These are phyloP conservation scores for Gobio gobio DNA, from an alignment of 2,113 vertebrate species.

Conservation along the genomic window DNA sequence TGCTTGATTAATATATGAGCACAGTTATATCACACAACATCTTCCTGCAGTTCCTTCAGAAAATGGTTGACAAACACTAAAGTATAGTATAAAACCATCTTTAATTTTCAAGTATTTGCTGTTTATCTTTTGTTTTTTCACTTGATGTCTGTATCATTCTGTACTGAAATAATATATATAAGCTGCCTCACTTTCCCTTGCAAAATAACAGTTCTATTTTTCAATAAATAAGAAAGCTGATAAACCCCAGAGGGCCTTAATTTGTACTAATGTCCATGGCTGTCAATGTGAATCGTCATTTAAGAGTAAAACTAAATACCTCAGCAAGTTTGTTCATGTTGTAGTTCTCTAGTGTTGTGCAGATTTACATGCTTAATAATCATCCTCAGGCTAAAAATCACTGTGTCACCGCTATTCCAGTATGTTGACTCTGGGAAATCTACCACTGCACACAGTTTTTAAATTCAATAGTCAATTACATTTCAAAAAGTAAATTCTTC, in stretches of 20 bases:
- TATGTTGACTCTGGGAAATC: not conserved
- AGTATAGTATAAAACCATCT: not conserved
- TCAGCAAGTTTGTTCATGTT: not conserved
- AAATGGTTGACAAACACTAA: not conserved
- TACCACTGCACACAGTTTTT: not conserved
- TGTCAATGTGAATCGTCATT: not conserved
- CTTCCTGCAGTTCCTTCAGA: not conserved
- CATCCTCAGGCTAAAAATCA: not conserved
- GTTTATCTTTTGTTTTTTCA: slow-evolving; percentile 48
- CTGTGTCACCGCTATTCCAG: not conserved
- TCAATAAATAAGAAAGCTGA: slow-evolving; percentile 78
- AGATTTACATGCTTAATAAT: not conserved
- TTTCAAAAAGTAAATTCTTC: not conserved
- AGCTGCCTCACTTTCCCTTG: slow-evolving; percentile 65
- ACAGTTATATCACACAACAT: not conserved
- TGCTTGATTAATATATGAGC: not conserved
- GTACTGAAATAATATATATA: slow-evolving; percentile 67
- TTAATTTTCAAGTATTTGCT: slow-evolving; percentile 59
- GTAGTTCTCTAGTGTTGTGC: not conserved
- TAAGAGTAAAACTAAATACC: not conserved
- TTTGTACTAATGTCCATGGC: not conserved
- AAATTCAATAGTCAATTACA: not conserved
- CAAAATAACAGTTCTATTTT: slow-evolving; percentile 77
- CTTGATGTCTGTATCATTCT: slow-evolving; percentile 60
- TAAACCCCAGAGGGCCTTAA: slow-evolving; percentile 58